Evolutionary conservation across 2,113 vertebrate genomes (phyloP).

Genomic region (Cyrtonyx montezumae): DNA sequence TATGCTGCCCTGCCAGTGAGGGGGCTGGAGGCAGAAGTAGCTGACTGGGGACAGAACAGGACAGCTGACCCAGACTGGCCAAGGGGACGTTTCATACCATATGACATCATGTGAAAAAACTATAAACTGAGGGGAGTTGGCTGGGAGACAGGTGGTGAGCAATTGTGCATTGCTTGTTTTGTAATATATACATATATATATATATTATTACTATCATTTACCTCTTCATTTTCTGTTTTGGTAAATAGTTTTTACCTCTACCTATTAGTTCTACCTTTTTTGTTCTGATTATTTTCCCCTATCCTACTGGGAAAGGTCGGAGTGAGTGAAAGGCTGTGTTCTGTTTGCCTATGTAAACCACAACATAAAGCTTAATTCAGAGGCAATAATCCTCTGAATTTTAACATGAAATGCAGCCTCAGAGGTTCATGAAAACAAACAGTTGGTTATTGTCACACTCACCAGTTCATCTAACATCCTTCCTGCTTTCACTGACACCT

Average conservation of each 20-base stretch:
- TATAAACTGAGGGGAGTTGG: neutral
- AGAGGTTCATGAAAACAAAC: neutral
- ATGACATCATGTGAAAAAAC: neutral
- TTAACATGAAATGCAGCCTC: neutral
- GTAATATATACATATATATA: too few relatives aligned
- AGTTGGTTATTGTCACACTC: neutral
- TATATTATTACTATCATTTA: neutral
- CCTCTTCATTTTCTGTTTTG: neutral
- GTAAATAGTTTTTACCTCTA: neutral
- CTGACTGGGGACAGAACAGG: neutral
- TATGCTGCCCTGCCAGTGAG: neutral
- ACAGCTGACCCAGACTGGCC: neutral
- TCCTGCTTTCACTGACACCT: neutral
- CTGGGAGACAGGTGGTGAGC: neutral
- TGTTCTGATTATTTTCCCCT: neutral
- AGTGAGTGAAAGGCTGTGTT: neutral
- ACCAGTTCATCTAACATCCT: neutral
- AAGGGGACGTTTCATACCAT: neutral
- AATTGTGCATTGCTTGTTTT: neutral
- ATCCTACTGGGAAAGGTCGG: neutral
- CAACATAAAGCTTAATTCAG: neutral
- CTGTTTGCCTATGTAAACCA: neutral
- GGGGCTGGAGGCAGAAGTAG: neutral
- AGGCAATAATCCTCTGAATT: too few relatives aligned
- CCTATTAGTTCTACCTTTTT: neutral